Evolutionary conservation across 2,888 invertebrate genomes (phyloP).

Genomic region (Nomada fucata): DNA sequence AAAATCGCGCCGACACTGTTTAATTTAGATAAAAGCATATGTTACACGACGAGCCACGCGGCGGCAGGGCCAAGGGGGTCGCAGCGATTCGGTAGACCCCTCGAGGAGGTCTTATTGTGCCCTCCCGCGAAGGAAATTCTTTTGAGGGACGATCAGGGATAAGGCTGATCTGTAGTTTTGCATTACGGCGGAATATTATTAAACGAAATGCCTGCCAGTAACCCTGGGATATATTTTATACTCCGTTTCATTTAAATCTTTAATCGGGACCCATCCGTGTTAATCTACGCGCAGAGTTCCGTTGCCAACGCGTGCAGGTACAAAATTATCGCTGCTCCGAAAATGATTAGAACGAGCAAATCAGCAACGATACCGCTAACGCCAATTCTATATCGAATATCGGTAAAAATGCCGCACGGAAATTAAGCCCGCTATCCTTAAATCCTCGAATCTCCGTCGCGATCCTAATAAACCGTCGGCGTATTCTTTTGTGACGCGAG

Average conservation of each 20-base stretch:
- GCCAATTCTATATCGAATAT: too few relatives aligned
- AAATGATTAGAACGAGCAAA: too few relatives aligned
- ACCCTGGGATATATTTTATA: too few relatives aligned
- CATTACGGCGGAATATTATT: slow-evolving; percentile 31
- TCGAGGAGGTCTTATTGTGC: slow-evolving; percentile 34
- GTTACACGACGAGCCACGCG: slow-evolving; percentile 79
- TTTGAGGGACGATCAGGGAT: slow-evolving; percentile 7
- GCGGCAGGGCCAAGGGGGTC: slow-evolving; percentile 9
- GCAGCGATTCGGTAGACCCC: background rate
- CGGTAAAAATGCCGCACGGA: too few relatives aligned
- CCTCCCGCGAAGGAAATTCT: slow-evolving; percentile 48
- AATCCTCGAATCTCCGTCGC: background rate
- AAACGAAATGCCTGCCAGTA: background rate
- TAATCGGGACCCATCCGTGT: too few relatives aligned
- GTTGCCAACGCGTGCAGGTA: too few relatives aligned
- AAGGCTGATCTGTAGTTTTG: slow-evolving; percentile 61
- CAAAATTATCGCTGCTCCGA: too few relatives aligned
- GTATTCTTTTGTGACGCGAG: background rate
- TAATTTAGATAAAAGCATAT: slow-evolving; percentile 87
- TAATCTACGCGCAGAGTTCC: too few relatives aligned
- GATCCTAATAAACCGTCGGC: slow-evolving; percentile 5
- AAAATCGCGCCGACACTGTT: slow-evolving; percentile 85
- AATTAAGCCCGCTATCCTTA: too few relatives aligned
- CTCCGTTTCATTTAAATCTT: too few relatives aligned
- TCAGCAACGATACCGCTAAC: too few relatives aligned